phyloP scores from a whole-genome alignment of 1,140 invertebrate genomes.

The Camponotus pennsylvanicus region DNA sequence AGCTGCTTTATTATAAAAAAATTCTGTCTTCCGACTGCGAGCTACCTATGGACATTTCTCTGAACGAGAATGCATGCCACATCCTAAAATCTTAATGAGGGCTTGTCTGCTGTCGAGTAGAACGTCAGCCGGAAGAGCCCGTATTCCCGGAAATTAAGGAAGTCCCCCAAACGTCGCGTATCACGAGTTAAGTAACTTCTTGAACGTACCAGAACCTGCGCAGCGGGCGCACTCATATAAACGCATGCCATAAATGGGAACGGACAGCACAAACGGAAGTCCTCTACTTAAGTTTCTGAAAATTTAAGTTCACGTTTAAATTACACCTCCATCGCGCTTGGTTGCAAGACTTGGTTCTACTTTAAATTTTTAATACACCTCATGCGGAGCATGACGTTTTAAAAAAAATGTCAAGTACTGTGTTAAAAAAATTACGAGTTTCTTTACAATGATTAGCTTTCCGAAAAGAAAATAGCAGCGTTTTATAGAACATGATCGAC shows the following conservation, averaged over 20 bases:
- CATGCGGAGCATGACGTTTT: background rate
- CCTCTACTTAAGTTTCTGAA: slow-evolving; percentile 30
- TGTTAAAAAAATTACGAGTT: background rate
- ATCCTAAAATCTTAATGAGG: slow-evolving; percentile 75
- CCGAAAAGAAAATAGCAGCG: background rate
- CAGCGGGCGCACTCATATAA: slow-evolving; percentile 40
- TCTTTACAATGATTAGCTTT: background rate
- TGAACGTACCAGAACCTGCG: slow-evolving; percentile 38
- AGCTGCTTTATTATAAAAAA: slow-evolving; percentile 28
- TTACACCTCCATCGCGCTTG: slow-evolving; percentile 11
- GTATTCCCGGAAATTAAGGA: slow-evolving; percentile 75
- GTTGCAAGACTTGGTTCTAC: slow-evolving; percentile 5
- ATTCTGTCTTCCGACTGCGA: slow-evolving; percentile 26
- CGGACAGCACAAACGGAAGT: slow-evolving; percentile 52
- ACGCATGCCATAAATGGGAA: slow-evolving; percentile 52
- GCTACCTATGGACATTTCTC: slow-evolving; percentile 40
- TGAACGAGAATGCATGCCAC: slow-evolving; percentile 44
- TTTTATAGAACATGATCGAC: background rate
- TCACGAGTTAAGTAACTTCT: slow-evolving; percentile 74
- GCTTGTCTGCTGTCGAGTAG: slow-evolving; percentile 76
- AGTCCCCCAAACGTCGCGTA: slow-evolving; percentile 73
- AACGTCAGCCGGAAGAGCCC: slow-evolving; percentile 73
- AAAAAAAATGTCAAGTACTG: background rate
- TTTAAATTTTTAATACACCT: slow-evolving; percentile 40
- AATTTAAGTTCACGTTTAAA: slow-evolving; percentile 57